Percentiles rank a stretch among this genome's conserved stretches.
Evolutionary conservation across 2,888 invertebrate genomes (phyloP).

Genomic region (Ctena decussata): DNA sequence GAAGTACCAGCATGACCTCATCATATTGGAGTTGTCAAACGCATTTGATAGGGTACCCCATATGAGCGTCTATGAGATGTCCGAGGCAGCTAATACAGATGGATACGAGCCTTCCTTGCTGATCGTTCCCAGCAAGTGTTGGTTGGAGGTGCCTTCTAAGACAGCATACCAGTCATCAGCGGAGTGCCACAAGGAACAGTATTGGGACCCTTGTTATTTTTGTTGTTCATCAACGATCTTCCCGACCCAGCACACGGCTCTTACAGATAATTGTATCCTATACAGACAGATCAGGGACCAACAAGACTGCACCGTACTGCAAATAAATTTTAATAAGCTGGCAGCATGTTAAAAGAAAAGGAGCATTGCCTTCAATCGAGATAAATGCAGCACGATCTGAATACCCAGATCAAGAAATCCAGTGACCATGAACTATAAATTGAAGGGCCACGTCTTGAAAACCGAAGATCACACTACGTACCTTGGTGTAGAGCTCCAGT

Average conservation of each 20-base stretch:
- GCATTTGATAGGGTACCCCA: too few relatives aligned
- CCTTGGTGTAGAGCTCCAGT: background rate
- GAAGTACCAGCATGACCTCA: too few relatives aligned
- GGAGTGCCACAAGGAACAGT: constrained; percentile 38
- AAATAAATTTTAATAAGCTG: background rate
- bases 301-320: background rate
- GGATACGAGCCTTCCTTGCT: too few relatives aligned
- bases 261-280: constrained; percentile 31
- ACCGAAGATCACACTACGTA: background rate
- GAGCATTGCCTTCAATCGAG: constrained; percentile 27
- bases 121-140: too few relatives aligned
- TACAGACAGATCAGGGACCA: constrained; percentile 1
- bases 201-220: constrained; percentile 17
- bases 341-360: background rate
- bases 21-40: too few relatives aligned
- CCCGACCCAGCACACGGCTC: background rate
- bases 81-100: too few relatives aligned
- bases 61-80: too few relatives aligned
- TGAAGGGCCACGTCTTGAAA: background rate
- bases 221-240: constrained; percentile 29
- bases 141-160: too few relatives aligned
- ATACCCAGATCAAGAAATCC: background rate
- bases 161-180: constrained; percentile 34
- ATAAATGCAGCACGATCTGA: constrained; percentile 22
- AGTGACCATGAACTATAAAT: background rate